phyloP scores from a whole-genome alignment of 2,888 invertebrate genomes.

The Andrena haemorrhoa region DNA sequence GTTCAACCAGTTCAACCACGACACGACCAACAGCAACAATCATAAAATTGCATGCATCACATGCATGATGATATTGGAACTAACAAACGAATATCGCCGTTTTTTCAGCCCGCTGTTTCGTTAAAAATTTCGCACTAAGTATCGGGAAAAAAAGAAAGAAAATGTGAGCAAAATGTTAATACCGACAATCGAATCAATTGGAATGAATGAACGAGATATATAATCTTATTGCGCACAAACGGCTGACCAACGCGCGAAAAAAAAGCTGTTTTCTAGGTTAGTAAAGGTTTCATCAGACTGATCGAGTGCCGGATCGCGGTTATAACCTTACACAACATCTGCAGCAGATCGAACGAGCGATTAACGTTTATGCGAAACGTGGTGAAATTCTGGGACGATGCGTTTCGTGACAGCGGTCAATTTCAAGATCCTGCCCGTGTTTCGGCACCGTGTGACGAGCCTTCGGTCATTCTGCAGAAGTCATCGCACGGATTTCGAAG shows the following conservation, averaged over 20 bases:
- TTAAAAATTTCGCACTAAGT: constrained; percentile 31
- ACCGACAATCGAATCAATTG: not conserved
- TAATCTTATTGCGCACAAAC: constrained; percentile 14
- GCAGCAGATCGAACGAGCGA: not conserved
- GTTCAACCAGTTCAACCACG: too few relatives aligned
- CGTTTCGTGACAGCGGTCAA: constrained; percentile 73
- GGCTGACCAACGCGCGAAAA: constrained; percentile 8
- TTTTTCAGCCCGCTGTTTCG: not conserved
- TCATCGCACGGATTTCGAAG: constrained; percentile 41
- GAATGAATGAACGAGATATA: constrained; percentile 2
- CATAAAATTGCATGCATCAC: not conserved
- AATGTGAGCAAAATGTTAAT: constrained; percentile 22
- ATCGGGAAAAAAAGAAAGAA: constrained; percentile 4
- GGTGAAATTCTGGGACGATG: constrained; percentile 63
- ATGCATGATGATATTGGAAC: not conserved
- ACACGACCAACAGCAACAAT: too few relatives aligned
- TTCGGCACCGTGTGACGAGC: constrained; percentile 73
- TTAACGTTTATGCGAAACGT: constrained; percentile 39
- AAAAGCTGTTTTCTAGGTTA: constrained; percentile 47
- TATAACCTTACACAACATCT: constrained; percentile 39
- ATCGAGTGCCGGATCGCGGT: not conserved
- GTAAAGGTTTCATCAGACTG: constrained; percentile 45
- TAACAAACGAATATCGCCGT: constrained; percentile 46
- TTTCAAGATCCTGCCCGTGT: constrained; percentile 73
- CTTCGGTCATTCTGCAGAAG: constrained; percentile 68